Evolutionary conservation across 2,888 invertebrate genomes (phyloP), one percentile per base, ranked within the genome.

Genomic region (Monopis laevigella): DNA sequence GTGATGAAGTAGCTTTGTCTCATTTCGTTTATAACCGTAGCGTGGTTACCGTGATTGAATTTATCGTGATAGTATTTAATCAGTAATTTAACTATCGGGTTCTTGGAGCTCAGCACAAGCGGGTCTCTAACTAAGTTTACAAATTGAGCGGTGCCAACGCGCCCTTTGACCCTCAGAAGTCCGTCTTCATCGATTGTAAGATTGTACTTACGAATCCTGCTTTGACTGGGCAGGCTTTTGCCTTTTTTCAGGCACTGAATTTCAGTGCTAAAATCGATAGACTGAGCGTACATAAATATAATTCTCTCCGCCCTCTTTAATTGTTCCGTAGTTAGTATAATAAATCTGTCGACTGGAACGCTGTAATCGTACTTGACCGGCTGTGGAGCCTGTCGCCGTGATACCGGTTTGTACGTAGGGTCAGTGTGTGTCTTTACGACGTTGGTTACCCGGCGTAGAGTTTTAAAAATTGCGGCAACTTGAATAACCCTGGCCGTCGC

Each of bases 1-100:
- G 51, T n/a, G 1, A 53, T 13, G 50, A 50, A 51, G 16, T 51
- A 53, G 28, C 41, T 44, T 35, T 51, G 50, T 12, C 43, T 42
- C 21, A 53, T 19, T 6, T 52, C 46, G 21, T 53, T 52, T 0
- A 52, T 41, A 0, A 50, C 48, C 11, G 34, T 43, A 14, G 49
- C 51, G 6, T 50, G 42, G 30, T 21, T 32, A 7, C 41, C 43
- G 19, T 51, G 51, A 2, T 32, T 41, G 2, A 45, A 43, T 3
- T 24, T 40, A 1, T 16, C 16, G 30, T 51, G 51, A 13, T 50
- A 50, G 12, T 47, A 14, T 13, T 28, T 32, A 2, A 46, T 45
- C 2, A 51, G 39, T 1, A 51, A 28, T 2, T 39, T 21, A 8
- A 45, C 26, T 1, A 41, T 32, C 2, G 28, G 17, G 18, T 46